Base-by-base conservation (phyloP, 2,888 invertebrate species). In the Brassicogethes aeneus region DNA sequence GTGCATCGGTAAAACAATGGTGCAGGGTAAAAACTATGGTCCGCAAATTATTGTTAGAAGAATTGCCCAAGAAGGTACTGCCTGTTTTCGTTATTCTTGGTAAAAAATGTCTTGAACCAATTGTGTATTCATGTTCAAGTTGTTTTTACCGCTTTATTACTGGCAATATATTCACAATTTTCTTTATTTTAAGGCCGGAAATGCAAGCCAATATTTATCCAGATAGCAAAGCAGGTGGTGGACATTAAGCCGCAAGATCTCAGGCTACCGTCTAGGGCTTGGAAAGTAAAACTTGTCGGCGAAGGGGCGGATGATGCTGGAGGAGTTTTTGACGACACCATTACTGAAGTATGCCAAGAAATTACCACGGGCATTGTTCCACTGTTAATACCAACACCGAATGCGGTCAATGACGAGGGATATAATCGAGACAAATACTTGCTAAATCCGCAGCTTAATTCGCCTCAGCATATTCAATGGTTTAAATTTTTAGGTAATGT, bases 221-320 rank as follows among this genome's bases (percentile, higher is more conserved):
- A 80, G 65, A 72, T 79, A 29, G 77, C 78, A 0, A 70, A 73
- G 45, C 79, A 80, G 63, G 77, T 80, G 29, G 74, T 77, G 1
- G 71, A 73, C 42, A 68, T 79, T 55, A 70, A 71, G 42, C 69
- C 76, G 1, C 66, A 70, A 30, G 77, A 79, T 39, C 62, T 80
- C 30, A 59, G 79, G 14, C 62, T 80, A 17, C 79, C 79, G 2
- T 75, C 78, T 1, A 60, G 80, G 36, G 79, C 80, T 2, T 80
- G 80, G 80, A 80, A 80, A 64, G 74, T 74, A 37, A 79, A 79
- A 59, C 62, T 80, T 17, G 70, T 80, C 3, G 79, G 79, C 0
- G 80, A 80, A 62, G 80, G 79, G 1, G 80, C 80, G 0, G 80
- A 80, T 58, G 80, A 80, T 62, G 80, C 80, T 2, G 80, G 80